These are phyloP conservation scores for Xestia sexstrigata DNA, from an alignment of 2,888 invertebrate genomes.

Conservation along the genomic window DNA sequence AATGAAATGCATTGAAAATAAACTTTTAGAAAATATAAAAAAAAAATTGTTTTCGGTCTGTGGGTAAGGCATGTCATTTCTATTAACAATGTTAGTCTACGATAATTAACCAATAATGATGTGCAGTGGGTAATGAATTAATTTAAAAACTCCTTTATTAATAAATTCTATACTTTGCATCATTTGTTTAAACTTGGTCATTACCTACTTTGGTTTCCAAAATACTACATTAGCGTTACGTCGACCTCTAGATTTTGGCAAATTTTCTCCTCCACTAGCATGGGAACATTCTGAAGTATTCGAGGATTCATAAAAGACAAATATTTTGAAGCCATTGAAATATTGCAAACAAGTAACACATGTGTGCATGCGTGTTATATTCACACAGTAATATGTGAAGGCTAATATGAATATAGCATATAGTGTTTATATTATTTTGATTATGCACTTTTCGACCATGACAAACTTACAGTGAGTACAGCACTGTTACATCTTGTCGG, in stretches of 20 bases:
- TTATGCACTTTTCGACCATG: background rate
- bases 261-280: background rate
- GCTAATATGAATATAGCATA: background rate
- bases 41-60: background rate
- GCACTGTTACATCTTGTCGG: background rate
- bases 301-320: background rate
- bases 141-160: background rate
- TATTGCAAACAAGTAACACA: background rate
- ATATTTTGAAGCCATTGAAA: slow-evolving; percentile 21
- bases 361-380: slow-evolving; percentile 4
- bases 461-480: background rate
- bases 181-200: background rate
- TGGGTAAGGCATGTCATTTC: background rate
- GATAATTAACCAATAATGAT: slow-evolving; percentile 9
- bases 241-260: background rate
- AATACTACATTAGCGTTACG: background rate
- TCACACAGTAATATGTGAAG: slow-evolving; percentile 23
- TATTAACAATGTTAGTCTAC: background rate
- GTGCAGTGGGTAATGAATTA: background rate
- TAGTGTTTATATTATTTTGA: slow-evolving; percentile 1
- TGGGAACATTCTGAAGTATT: slow-evolving; percentile 12
- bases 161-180: background rate
- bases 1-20: background rate
- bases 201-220: background rate
- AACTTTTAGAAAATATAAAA: background rate